These are phyloP conservation scores for Formicarius rufipectus DNA, from an alignment of 2,113 vertebrate species.

Conservation along the genomic window DNA sequence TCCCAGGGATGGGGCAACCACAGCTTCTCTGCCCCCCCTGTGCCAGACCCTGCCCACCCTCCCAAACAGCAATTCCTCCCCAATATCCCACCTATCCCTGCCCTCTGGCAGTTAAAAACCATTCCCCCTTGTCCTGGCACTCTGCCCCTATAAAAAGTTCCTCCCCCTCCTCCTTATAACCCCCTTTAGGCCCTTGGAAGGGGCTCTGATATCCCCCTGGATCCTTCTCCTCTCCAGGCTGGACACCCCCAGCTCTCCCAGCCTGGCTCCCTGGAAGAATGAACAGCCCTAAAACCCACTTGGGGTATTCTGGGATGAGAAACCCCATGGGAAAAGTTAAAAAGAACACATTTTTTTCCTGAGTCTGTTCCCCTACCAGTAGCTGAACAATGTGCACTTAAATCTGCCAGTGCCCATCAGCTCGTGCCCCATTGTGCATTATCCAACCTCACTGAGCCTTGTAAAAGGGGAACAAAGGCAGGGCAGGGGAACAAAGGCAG, in stretches of 20 bases:
- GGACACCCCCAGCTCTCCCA: not conserved
- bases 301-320: not conserved
- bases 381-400: slow-evolving; percentile 54
- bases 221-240: not conserved
- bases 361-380: not conserved
- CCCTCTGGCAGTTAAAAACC: accelerated
- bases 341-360: not conserved
- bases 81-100: accelerated
- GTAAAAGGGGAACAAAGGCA: slow-evolving; percentile 52
- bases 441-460: slow-evolving; percentile 59
- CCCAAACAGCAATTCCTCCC: not conserved
- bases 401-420: slow-evolving; percentile 60
- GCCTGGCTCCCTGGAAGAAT: not conserved
- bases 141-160: not conserved
- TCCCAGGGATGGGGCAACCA: not conserved
- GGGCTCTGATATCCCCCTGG: not conserved
- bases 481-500: not conserved
- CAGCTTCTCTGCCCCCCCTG: not conserved
- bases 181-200: not conserved
- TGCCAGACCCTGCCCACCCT: not conserved
- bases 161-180: not conserved
- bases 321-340: slow-evolving; percentile 3
- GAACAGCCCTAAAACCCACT: not conserved
- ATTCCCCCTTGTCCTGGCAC: not conserved
- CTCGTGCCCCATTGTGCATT: slow-evolving; percentile 64